Base-by-base conservation (phyloP, 2,888 invertebrate genomes). In the Cyrtodaria siliqua region DNA sequence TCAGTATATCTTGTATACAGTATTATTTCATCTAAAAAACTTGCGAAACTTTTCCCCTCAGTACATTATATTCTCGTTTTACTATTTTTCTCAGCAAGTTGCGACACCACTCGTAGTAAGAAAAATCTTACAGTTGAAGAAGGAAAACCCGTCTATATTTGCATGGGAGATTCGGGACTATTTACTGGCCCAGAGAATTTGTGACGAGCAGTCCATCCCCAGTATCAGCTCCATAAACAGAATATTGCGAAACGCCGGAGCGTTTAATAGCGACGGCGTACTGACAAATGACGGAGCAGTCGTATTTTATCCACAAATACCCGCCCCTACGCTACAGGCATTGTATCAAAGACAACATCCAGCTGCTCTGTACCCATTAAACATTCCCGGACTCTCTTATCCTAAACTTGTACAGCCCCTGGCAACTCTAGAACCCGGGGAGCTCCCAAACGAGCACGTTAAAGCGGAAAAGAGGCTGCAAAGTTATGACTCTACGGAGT, bases 131-230 rank as follows among this genome's bases (percentile, higher is more conserved):
- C 96, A 97, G 4, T 95, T 97, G 88, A 98, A 98, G 92, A 97
- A 97, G 91, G 97, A 98, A 92, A 98, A 98, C 93, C 98, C 98
- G 0, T 97, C 97, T 4, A 97, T 98, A 96, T 98, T 98, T 93
- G 98, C 98, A 12, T 98, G 98, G 98, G 98, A 98, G 94, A 98
- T 98, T 82, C 95, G 98, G 97, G 92, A 98, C 93, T 96, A 97
- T 87, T 94, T 98, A 81, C 95, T 98, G 64, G 95, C 96, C 53
- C 97, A 98, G 89, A 95, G 97, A 69, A 96, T 98, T 84, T 98
- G 98, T 91, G 98, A 98, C 92, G 91, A 93, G 33, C 91, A 91
- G 26, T 90, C 93, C 70, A 96, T 98, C 86, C 98, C 98, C 0
- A 97, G 97, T 9, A 97, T 98, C 86, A 97, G 97, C 78, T 98